phyloP scores from a whole-genome alignment of 2,888 invertebrate species.

The Maniola hyperantus region DNA sequence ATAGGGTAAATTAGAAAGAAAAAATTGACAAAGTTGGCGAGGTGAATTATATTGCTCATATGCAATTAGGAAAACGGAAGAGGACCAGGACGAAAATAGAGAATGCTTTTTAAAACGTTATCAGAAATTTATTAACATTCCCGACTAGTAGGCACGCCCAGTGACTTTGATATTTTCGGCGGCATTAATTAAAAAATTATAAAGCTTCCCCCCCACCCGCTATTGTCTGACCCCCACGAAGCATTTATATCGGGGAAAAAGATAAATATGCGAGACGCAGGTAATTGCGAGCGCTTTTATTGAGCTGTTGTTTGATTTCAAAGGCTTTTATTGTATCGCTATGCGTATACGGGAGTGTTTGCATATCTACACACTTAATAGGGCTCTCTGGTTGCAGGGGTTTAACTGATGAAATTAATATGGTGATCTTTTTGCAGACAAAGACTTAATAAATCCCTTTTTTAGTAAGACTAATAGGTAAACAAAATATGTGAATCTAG shows the following conservation, averaged over 20 bases:
- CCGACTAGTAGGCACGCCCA: constrained; percentile 65
- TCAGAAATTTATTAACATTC: constrained; percentile 69
- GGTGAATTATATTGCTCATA: not conserved
- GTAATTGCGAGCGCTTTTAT: constrained; percentile 77
- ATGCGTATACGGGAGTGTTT: constrained; percentile 42
- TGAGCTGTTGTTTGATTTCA: constrained; percentile 78
- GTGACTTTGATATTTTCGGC: constrained; percentile 82
- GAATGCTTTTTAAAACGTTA: constrained; percentile 67
- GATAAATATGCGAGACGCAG: constrained; percentile 78
- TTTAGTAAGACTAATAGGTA: not conserved
- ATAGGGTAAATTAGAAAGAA: too few species aligned
- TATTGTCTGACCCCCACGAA: constrained; percentile 70
- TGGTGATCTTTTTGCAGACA: constrained; percentile 10
- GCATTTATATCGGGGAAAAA: constrained; percentile 74
- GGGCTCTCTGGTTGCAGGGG: constrained; percentile 11
- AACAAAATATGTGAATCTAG: too few species aligned
- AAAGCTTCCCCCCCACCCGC: constrained; percentile 71
- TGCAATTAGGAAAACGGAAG: not conserved
- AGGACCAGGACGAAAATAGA: constrained; percentile 46
- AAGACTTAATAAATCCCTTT: not conserved
- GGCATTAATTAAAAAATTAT: constrained; percentile 83
- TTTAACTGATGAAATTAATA: constrained; percentile 17
- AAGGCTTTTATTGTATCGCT: constrained; percentile 65
- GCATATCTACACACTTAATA: constrained; percentile 22
- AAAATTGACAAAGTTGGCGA: too few species aligned